A percentile compares a stretch with the other conserved stretches of the same genome.
Conservation (phyloP, 2,113 vertebrate species). For the Oryzias woworae region DNA sequence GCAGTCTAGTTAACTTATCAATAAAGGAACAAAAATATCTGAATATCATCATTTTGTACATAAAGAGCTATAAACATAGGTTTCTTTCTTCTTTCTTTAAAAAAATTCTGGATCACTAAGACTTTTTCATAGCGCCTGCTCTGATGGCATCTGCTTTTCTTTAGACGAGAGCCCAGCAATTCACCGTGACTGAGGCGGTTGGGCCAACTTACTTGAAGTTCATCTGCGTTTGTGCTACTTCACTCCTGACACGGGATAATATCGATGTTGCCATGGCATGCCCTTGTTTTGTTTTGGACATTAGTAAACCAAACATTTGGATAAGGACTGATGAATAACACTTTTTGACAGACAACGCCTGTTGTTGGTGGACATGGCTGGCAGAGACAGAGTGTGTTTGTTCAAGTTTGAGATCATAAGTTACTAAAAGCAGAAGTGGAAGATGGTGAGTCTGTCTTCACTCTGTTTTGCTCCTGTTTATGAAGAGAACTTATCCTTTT, state of each 20-base stretch:
- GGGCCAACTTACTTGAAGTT: slow-evolving; percentile 68
- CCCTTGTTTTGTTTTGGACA: slow-evolving; percentile 67
- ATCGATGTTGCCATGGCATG: slow-evolving; percentile 63
- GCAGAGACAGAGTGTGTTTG: slow-evolving; percentile 30
- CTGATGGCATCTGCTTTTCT: slow-evolving; percentile 73
- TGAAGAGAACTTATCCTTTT: slow-evolving; percentile 9
- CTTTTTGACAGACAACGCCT: slow-evolving; percentile 57
- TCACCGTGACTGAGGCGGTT: slow-evolving; percentile 62
- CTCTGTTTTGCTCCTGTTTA: slow-evolving; percentile 43
- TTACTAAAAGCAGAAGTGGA: slow-evolving; percentile 39
- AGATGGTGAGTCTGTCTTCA: slow-evolving; percentile 30
- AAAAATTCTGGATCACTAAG: neutral
- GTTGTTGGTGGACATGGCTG: slow-evolving; percentile 56
- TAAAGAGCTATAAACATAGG: too few relatives aligned
- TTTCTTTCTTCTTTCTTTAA: neutral
- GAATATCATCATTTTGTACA: too few relatives aligned
- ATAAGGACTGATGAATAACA: slow-evolving; percentile 56
- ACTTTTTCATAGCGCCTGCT: slow-evolving; percentile 21
- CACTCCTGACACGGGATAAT: slow-evolving; percentile 55
- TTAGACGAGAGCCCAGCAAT: slow-evolving; percentile 64
- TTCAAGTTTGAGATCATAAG: slow-evolving; percentile 23
- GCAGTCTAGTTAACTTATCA: too few relatives aligned
- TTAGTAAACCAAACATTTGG: slow-evolving; percentile 44
- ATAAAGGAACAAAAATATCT: too few relatives aligned
- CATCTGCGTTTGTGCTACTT: slow-evolving; percentile 52